phyloP scores from a whole-genome alignment of 2,797 vertebrate genomes.

The Huso huso region DNA sequence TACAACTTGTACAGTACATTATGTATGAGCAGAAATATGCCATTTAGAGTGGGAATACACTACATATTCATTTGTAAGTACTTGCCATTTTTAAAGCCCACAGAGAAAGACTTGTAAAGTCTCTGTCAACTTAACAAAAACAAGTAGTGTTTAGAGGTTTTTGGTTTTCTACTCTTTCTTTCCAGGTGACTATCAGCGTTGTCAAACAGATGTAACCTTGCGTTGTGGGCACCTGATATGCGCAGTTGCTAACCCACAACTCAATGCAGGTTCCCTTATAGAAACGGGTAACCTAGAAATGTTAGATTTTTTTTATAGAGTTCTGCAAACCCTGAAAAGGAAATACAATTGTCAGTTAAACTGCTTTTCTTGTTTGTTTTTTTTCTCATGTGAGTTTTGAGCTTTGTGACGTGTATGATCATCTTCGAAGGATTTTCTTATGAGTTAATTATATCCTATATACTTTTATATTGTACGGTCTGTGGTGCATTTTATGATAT shows the following conservation, averaged over 20 bases:
- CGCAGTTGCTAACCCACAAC: slow-evolving; percentile 41
- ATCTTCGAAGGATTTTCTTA: not conserved
- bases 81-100: no score
- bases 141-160: slow-evolving; percentile 23
- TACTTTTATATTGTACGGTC: no score
- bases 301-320: slow-evolving; percentile 31
- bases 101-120: no score
- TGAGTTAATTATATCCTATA: no score
- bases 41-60: no score
- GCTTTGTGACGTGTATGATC: not conserved
- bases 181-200: slow-evolving; percentile 17
- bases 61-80: no score
- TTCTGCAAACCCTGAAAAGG: slow-evolving; percentile 39
- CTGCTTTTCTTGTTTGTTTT: slow-evolving; percentile 38
- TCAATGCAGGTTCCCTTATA: slow-evolving; percentile 50
- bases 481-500: no score
- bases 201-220: slow-evolving; percentile 44
- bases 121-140: slow-evolving; percentile 17
- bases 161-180: not conserved
- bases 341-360: slow-evolving; percentile 54
- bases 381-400: not conserved
- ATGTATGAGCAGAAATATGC: slow-evolving; percentile 35
- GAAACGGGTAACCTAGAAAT: slow-evolving; percentile 44
- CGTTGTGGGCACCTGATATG: slow-evolving; percentile 24
- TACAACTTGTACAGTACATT: slow-evolving; percentile 45